Percentiles rank a stretch among this genome's conserved stretches.
Evolutionary conservation across 2,797 vertebrate genomes (phyloP).

Genomic region (Spheniscus humboldti): DNA sequence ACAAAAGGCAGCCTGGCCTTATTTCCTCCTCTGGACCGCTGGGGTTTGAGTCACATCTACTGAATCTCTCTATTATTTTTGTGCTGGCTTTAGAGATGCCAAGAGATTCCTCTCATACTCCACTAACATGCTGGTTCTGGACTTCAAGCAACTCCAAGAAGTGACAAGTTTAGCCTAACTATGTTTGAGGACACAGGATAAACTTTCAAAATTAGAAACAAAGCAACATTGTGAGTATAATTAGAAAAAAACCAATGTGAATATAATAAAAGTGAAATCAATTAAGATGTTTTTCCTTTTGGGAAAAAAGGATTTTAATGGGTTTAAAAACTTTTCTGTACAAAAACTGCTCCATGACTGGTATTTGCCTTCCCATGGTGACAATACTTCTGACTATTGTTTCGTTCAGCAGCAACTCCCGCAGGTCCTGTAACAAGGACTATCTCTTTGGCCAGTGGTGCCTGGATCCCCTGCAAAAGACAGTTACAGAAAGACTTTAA

Average conservation of each 20-base stretch:
- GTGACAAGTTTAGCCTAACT: background rate
- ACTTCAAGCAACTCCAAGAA: background rate
- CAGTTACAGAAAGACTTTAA: background rate
- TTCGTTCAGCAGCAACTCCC: background rate
- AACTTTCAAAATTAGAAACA: conserved; percentile 12
- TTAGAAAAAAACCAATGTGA: background rate
- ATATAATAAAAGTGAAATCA: background rate
- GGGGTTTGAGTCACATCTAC: background rate
- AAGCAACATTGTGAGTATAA: background rate
- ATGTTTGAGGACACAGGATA: background rate
- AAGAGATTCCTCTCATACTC: background rate
- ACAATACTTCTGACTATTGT: background rate
- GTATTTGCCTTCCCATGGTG: background rate
- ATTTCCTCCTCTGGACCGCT: background rate
- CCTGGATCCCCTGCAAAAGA: conserved; percentile 83
- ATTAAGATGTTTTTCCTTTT: background rate
- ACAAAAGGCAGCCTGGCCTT: background rate
- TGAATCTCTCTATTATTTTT: background rate
- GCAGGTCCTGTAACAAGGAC: background rate
- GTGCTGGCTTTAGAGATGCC: background rate
- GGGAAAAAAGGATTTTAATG: conserved; percentile 58
- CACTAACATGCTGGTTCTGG: background rate
- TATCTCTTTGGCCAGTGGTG: conserved; percentile 97
- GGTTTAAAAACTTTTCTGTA: conserved; percentile 63
- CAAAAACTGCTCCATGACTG: conserved; percentile 33